A percentile compares a stretch with the other conserved stretches of the same genome.
Conservation (phyloP, 2,113 vertebrate species). For the Melanerpes formicivorus region DNA sequence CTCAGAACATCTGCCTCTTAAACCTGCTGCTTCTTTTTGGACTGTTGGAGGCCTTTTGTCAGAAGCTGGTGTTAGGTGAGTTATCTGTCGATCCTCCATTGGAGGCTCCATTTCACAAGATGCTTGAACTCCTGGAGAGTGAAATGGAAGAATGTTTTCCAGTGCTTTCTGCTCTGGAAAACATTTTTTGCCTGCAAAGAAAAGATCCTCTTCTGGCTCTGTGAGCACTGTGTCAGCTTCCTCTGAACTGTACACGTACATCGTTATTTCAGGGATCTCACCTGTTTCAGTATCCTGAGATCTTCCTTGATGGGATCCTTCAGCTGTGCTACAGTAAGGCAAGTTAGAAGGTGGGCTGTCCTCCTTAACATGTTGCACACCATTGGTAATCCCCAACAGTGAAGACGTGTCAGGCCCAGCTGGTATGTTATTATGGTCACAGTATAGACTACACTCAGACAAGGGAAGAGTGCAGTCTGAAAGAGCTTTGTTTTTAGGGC, state of each 20-base stretch:
- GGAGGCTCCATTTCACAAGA: neutral
- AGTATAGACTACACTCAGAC: neutral
- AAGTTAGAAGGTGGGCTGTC: neutral
- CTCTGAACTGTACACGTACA: conserved; percentile 41
- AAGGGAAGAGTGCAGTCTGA: neutral
- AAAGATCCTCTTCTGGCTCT: neutral
- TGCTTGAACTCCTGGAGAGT: neutral
- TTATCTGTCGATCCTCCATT: neutral
- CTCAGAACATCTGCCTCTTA: neutral
- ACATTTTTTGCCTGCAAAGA: conserved; percentile 32
- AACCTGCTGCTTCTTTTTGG: neutral
- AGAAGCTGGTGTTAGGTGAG: neutral
- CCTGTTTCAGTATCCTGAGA: neutral
- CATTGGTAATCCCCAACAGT: neutral
- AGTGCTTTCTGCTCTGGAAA: conserved; percentile 22
- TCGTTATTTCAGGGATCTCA: conserved; percentile 42
- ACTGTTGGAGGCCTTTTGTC: neutral
- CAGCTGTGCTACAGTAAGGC: neutral
- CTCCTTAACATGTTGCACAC: neutral
- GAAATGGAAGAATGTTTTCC: neutral
- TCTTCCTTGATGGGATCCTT: neutral
- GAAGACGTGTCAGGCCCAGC: neutral
- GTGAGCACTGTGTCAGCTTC: conserved; percentile 11
- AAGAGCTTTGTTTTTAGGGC: neutral
- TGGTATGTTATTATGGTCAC: neutral